These are phyloP conservation scores for Drepana arcuata DNA, from an alignment of 1,140 invertebrate species.

Conservation along the genomic window DNA sequence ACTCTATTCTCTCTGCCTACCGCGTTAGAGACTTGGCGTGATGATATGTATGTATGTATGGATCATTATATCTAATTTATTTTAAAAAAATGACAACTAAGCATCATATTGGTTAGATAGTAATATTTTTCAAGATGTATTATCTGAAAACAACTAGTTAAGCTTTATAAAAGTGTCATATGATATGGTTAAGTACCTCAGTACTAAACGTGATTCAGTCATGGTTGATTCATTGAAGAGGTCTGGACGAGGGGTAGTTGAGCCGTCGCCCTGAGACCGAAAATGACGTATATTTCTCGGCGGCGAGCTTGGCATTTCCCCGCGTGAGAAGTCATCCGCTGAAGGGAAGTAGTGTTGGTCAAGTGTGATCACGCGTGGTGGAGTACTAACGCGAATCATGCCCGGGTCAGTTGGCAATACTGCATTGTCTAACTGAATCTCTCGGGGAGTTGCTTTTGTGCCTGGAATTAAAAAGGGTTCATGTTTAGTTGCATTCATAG, in stretches of 20 bases:
- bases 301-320: conserved; percentile 35
- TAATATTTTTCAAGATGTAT: no score
- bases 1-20: no score
- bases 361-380: conserved; percentile 85
- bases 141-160: no score
- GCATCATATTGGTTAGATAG: background rate
- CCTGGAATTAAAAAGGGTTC: no score
- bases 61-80: conserved; percentile 1
- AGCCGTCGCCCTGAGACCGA: conserved; percentile 46
- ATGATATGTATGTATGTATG: no score
- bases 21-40: no score
- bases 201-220: conserved; percentile 57
- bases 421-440: conserved; percentile 88
- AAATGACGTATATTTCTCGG: conserved; percentile 35
- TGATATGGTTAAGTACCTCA: no score
- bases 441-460: conserved; percentile 84
- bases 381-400: conserved; percentile 83
- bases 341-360: conserved; percentile 86
- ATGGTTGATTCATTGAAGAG: conserved; percentile 59
- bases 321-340: conserved; percentile 73
- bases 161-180: no score
- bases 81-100: background rate
- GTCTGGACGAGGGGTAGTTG: conserved; percentile 37
- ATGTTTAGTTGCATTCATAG: no score
- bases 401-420: conserved; percentile 80